These are phyloP conservation scores for Pygoscelis antarcticus DNA, from an alignment of 2,113 vertebrate genomes.

Conservation along the genomic window DNA sequence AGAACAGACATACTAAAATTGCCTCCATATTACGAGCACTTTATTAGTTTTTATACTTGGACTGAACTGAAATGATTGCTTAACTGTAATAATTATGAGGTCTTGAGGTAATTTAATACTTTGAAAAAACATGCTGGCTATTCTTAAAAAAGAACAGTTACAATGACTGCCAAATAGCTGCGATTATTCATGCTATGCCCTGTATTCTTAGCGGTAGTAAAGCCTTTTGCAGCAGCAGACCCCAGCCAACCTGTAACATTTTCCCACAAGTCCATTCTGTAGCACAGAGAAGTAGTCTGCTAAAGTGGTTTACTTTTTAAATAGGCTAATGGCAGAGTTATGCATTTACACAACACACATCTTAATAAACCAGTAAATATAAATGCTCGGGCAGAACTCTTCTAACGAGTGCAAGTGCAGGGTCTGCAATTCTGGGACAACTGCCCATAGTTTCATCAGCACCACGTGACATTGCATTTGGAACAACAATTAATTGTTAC, in stretches of 20 bases:
- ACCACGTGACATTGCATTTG: background rate
- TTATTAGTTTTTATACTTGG: conserved; percentile 50
- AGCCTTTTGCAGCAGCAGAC: background rate
- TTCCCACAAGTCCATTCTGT: background rate
- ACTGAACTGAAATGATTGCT: conserved; percentile 48
- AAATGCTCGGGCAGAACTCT: background rate
- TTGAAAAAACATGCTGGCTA: conserved; percentile 25
- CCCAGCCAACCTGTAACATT: background rate
- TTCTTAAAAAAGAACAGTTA: conserved; percentile 42
- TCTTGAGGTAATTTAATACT: conserved; percentile 41
- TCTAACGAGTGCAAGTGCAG: background rate
- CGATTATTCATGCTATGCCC: background rate
- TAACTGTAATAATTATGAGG: conserved; percentile 46
- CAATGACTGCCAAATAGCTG: conserved; percentile 16
- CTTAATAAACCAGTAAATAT: background rate
- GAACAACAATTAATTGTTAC: background rate
- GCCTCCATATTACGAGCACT: conserved; percentile 4
- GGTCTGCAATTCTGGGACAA: background rate
- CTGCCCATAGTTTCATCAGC: background rate
- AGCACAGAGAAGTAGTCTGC: background rate
- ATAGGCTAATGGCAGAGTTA: background rate
- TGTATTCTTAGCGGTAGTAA: background rate
- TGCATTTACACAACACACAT: background rate
- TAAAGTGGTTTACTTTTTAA: background rate
- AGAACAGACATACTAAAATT: conserved; percentile 34